Percentiles rank a stretch among this genome's conserved stretches.
Evolutionary conservation across 2,888 invertebrate species (phyloP).

Genomic region (Agrotis exclamationis): DNA sequence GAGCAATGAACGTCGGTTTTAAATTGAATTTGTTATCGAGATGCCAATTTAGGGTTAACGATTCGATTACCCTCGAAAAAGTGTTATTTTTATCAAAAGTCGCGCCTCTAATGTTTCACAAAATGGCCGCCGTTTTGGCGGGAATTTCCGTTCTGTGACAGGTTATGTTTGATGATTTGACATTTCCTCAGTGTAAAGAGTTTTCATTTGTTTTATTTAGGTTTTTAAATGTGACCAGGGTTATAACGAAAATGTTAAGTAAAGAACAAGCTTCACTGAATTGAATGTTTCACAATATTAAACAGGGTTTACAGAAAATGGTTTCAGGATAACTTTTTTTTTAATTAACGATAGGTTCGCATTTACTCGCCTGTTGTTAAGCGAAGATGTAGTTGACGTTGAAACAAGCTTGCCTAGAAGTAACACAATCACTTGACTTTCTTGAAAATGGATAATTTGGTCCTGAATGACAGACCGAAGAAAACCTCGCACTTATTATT

Average conservation of each 20-base stretch:
- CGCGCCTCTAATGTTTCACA: conserved; percentile 55
- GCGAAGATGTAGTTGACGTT: no score
- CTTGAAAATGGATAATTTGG: background rate
- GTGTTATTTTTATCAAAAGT: conserved; percentile 62
- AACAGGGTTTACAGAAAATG: background rate
- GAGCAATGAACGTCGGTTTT: conserved; percentile 79
- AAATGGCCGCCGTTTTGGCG: conserved; percentile 61
- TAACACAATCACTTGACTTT: no score
- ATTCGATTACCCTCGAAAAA: conserved; percentile 75
- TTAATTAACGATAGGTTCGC: no score
- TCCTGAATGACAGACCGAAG: background rate
- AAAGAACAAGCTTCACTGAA: background rate
- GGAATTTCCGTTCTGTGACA: conserved; percentile 66
- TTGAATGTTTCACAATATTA: background rate
- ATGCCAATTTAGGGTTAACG: conserved; percentile 81
- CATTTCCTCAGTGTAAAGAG: conserved; percentile 27
- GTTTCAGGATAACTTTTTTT: no score
- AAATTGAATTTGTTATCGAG: conserved; percentile 90
- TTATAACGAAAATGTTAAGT: background rate
- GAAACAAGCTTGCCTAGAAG: no score
- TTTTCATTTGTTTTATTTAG: conserved; percentile 26
- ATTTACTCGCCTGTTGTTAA: no score
- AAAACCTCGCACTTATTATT: no score
- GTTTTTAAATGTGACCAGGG: background rate
- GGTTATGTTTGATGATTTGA: conserved; percentile 52